These are phyloP conservation scores for Araneus ventricosus DNA, from an alignment of 1,140 invertebrate species.

Conservation along the genomic window DNA sequence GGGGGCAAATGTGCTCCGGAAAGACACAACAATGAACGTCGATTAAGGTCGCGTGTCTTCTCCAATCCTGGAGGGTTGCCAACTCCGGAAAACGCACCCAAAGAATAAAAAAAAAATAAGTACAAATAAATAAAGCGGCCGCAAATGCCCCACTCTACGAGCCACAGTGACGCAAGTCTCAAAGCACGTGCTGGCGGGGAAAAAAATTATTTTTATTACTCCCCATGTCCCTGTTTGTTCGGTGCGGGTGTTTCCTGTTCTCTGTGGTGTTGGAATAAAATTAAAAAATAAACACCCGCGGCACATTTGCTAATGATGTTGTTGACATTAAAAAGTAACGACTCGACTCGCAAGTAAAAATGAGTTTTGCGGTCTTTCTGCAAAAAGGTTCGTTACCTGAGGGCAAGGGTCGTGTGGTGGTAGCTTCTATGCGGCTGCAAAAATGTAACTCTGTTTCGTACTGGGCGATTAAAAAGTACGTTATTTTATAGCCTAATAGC, in stretches of 20 bases:
- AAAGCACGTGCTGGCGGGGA: not conserved
- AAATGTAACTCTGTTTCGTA: not conserved
- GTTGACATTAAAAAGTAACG: not conserved
- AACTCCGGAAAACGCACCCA: slow-evolving; percentile 16
- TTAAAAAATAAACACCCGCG: not conserved
- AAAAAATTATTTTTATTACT: not conserved
- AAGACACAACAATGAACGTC: slow-evolving; percentile 89
- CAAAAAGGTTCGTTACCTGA: not conserved
- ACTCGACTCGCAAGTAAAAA: not conserved
- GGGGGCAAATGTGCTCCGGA: not conserved
- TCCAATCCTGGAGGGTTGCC: slow-evolving; percentile 81
- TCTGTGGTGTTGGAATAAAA: not conserved
- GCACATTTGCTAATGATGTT: not conserved
- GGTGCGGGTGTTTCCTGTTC: not conserved
- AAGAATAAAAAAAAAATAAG: not conserved
- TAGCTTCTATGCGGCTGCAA: not conserved
- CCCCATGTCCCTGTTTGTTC: not conserved
- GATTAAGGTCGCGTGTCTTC: slow-evolving; percentile 86
- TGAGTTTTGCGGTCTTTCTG: not conserved
- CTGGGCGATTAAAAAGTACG: not conserved
- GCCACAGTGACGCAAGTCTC: slow-evolving; percentile 6
- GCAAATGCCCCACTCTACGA: not conserved
- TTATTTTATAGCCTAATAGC: too few relatives aligned
- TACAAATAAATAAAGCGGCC: not conserved
- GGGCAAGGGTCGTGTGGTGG: not conserved